These are phyloP conservation scores for Solea solea DNA, from an alignment of 2,113 vertebrate species.

Conservation along the genomic window DNA sequence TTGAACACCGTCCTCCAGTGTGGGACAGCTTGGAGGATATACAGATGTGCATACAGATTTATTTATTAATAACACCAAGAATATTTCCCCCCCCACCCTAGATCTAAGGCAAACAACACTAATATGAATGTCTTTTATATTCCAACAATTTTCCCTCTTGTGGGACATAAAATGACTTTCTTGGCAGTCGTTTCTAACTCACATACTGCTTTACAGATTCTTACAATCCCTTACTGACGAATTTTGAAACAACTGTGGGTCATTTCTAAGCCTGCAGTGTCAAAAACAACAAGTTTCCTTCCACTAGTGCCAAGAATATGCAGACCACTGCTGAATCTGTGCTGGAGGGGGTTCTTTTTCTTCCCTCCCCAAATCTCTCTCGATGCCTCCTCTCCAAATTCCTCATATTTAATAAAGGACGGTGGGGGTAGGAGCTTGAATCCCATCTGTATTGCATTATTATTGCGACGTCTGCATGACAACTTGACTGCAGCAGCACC, in stretches of 20 bases:
- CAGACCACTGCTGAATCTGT: neutral
- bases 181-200: neutral
- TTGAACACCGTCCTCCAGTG: too few species aligned
- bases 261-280: conserved; percentile 3
- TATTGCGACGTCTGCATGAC: too few species aligned
- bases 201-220: conserved; percentile 9
- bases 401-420: neutral
- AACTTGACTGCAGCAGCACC: too few species aligned
- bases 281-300: conserved; percentile 6
- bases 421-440: too few species aligned
- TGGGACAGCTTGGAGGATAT: too few species aligned
- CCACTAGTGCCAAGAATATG: neutral
- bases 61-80: too few species aligned
- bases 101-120: neutral
- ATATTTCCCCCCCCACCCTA: too few species aligned
- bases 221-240: neutral
- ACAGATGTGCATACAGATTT: too few species aligned
- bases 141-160: neutral
- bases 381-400: conserved; percentile 1
- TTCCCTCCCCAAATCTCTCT: neutral
- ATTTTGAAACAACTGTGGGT: conserved; percentile 15
- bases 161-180: neutral
- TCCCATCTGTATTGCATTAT: too few species aligned
- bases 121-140: neutral
- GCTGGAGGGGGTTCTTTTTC: neutral